Base-by-base conservation (phyloP, 1,140 invertebrate species). In the Lycorma delicatula region DNA sequence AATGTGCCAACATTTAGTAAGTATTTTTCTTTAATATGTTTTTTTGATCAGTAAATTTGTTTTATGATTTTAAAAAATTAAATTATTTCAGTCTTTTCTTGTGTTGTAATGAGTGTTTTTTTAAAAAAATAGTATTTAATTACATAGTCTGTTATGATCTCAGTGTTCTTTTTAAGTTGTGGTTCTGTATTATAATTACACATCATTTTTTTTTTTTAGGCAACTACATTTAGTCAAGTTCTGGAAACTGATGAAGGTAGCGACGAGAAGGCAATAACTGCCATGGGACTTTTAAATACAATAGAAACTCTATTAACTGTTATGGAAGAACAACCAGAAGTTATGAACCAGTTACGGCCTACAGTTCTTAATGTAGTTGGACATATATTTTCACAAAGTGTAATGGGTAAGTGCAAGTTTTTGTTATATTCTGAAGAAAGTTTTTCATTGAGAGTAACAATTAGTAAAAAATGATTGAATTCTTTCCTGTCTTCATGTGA, bases 231-330 rank as follows among this genome's bases (percentile, higher is more conserved):
- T 67, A 89, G 84, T 61, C 84, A 91, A 74, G 80, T 97, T 4
- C 75, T 95, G 46, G 78, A 81, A 63, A 88, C 85, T 1, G 89
- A 92, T 63, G 92, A 93, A 70, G 89, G 87, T 3, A 86, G 86
- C 13, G 94, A 98, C 70, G 96, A 99, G 68, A 98, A 97, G 68
- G 92, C 93, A 13, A 95, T 98, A 46, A 93, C 93, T 11, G 93
- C 95, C 1, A 97, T 99, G 87, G 95, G 94, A 47, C 77, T 98
- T 2, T 75, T 99, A 1, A 97, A 93, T 68, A 98, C 97, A 2
- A 92, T 99, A 71, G 93, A 98, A 73, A 97, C 93, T 0, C 79
- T 99, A 41, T 72, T 98, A 0, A 89, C 83, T 61, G 91, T 97
- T 6, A 94, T 98, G 89, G 93, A 96, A 68, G 87, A 95, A 56